phyloP scores from a whole-genome alignment of 2,888 invertebrate species.

The Eupeodes luniger region DNA sequence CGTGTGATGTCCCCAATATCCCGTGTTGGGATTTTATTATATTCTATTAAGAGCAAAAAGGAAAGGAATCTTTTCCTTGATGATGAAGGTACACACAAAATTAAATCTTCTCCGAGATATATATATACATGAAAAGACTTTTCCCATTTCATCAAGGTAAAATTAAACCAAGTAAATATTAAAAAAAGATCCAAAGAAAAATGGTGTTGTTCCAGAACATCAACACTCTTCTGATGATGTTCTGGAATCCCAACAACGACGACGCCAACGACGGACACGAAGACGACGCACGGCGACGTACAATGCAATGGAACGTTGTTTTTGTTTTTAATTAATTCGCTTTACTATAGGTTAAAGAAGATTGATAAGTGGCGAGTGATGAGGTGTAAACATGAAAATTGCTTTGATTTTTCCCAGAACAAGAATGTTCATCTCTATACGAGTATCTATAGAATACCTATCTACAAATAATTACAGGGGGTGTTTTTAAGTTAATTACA shows the following conservation, averaged over 20 bases:
- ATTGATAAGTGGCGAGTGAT: slow-evolving; percentile 8
- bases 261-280: too few relatives aligned
- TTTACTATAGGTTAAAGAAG: not conserved
- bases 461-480: not conserved
- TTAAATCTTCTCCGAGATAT: not conserved
- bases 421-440: not conserved
- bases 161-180: not conserved
- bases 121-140: not conserved
- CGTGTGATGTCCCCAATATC: too few relatives aligned
- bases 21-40: too few relatives aligned
- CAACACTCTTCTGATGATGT: not conserved
- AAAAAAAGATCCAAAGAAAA: not conserved
- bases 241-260: too few relatives aligned
- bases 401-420: not conserved
- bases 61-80: not conserved
- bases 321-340: not conserved
- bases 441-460: too few relatives aligned
- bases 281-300: too few relatives aligned
- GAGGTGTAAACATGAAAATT: slow-evolving; percentile 17
- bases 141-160: not conserved
- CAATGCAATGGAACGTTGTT: not conserved
- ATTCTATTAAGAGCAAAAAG: too few relatives aligned
- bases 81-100: not conserved
- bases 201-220: too few relatives aligned
- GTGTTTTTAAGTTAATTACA: slow-evolving; percentile 7